A percentile compares a stretch with the other conserved stretches of the same genome.
Evolutionary conservation across 2,113 vertebrate species (phyloP).

Genomic region (Cyanoramphus novaezelandiae): DNA sequence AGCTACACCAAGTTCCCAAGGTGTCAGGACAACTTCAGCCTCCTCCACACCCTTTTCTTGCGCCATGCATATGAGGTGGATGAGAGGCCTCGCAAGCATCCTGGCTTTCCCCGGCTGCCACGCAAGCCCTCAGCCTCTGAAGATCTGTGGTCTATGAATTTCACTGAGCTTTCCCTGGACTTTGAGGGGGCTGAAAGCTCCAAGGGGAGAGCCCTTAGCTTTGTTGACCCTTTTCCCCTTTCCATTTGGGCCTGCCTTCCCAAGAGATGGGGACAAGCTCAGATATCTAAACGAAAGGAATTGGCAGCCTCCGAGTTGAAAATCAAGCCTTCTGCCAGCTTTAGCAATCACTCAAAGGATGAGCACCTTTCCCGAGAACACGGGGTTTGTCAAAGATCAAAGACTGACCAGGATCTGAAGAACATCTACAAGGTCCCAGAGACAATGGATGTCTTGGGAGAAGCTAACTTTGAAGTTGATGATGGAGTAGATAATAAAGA

Average conservation of each 20-base stretch:
- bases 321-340: conserved; percentile 76
- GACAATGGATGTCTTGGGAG: conserved; percentile 34
- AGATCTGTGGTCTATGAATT: conserved; percentile 89
- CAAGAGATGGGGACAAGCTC: conserved; percentile 71
- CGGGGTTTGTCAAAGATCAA: conserved; percentile 69
- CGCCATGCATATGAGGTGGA: conserved; percentile 78
- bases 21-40: conserved; percentile 77
- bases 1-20: conserved; percentile 79
- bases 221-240: conserved; percentile 88
- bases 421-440: conserved; percentile 58
- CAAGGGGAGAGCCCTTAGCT: conserved; percentile 82
- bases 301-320: conserved; percentile 49
- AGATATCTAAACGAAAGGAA: conserved; percentile 37
- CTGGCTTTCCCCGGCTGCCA: not conserved
- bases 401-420: conserved; percentile 76
- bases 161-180: conserved; percentile 81
- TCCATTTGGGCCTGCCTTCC: conserved; percentile 90
- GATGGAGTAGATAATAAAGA: conserved; percentile 21
- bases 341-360: conserved; percentile 62
- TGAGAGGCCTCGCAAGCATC: not conserved
- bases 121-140: conserved; percentile 74
- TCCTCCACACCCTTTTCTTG: conserved; percentile 85
- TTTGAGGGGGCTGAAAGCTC: conserved; percentile 90
- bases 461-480: not conserved
- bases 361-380: conserved; percentile 25